phyloP scores from a whole-genome alignment of 2,888 invertebrate genomes.

The Ornithoptera alexandrae region DNA sequence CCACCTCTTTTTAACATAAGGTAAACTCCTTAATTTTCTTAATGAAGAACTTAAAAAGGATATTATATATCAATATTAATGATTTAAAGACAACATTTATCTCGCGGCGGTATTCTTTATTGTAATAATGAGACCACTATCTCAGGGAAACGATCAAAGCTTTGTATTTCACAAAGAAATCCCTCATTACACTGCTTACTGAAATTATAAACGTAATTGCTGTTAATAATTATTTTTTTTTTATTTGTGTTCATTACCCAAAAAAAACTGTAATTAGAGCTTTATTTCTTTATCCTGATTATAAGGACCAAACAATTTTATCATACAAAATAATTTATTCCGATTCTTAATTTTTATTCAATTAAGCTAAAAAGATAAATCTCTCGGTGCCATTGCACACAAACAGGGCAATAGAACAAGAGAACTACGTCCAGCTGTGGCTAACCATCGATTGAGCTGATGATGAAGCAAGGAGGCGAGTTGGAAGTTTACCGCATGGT shows the following conservation, averaged over 20 bases:
- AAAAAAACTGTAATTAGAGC: background rate
- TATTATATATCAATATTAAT: background rate
- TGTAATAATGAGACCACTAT: slow-evolving; percentile 23
- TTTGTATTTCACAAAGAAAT: slow-evolving; percentile 18
- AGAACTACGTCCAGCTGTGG: no score
- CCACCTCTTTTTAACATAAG: no score
- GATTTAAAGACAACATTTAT: background rate
- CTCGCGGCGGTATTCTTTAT: slow-evolving; percentile 13
- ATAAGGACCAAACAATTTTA: no score
- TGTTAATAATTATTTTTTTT: slow-evolving; percentile 10
- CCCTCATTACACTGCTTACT: slow-evolving; percentile 11
- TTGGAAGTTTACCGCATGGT: no score
- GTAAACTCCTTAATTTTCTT: background rate
- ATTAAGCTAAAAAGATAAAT: no score
- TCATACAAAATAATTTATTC: no score
- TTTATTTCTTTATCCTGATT: no score
- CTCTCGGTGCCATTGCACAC: no score
- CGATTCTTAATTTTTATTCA: no score
- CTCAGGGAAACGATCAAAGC: slow-evolving; percentile 24
- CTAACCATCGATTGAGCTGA: no score
- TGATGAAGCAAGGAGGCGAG: no score
- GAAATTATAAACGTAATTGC: slow-evolving; percentile 15
- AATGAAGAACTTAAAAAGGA: background rate
- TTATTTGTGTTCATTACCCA: background rate
- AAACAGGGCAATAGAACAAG: no score